Evolutionary conservation across 2,888 invertebrate species (phyloP), one percentile per base, ranked within the genome.

Genomic region (Agonum fuliginosum): DNA sequence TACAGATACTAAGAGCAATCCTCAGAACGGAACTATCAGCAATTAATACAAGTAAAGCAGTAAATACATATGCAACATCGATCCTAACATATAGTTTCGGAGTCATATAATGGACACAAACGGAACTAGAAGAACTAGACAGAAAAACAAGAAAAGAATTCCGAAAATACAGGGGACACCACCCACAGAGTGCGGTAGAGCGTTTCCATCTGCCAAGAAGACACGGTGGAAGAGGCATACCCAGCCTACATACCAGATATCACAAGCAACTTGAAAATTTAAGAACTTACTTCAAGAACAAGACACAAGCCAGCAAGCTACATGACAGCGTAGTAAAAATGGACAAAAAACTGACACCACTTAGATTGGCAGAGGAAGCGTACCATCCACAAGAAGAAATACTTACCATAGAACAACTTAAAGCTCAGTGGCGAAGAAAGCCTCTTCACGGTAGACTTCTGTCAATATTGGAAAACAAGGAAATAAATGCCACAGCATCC

Each of bases 361-460:
- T 58, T 6, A 5, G 27, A 12, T 17, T 62, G 14, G 6, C 30
- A 30, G 54, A 54, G 10, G 24, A 54, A 8, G 3, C 1, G 5
- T 54, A 24, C 12, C 3, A 22, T 24, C 22, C 54, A n/a, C 3
- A 19, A n/a, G 3, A 19, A 20, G 4, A 54, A 8, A 20, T 54
- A 6, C 54, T 17, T 17, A 14, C 1, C 6, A 43, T 43, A 14
- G 43, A 12, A 14, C 10, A 43, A 6, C 43, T 43, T 5, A 43
- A 14, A 43, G 4, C 5, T n/a, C 2, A 6, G 1, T 74, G 78
- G 73, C 22, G 37, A 19, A 8, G 10, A 22, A 80, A 80, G 24
- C 34, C 10, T 34, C 22, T 80, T 2, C 80, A 80, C 43, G 79
- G 80, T 2, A 75, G 34, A 27, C 80, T 10, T 79, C 80, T 54